Base-by-base conservation (phyloP, 2,888 invertebrate species). In the Zygothrica quintamaculata region DNA sequence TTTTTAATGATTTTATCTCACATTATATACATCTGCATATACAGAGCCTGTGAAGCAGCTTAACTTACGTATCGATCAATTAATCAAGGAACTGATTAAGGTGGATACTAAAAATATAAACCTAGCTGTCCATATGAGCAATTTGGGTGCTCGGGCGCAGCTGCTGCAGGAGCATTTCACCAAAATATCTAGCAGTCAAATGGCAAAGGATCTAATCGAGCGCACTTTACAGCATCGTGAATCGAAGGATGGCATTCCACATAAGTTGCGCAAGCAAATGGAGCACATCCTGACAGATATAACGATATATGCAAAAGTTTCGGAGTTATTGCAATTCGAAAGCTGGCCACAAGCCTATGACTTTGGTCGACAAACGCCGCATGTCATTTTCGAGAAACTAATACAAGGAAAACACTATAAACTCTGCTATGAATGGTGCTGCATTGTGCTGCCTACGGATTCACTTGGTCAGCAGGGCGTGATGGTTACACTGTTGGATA, bases 351-450 rank as follows among this genome's bases (percentile, higher is more conserved):
- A 91, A 37, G 92, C 93, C 16, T 94, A 93, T 71, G 92, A 90
- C 48, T 89, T 90, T 55, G 89, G 89, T 1, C 64, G 88, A 0
- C 88, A 89, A 57, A 88, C 88, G 0, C 91, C 91, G 1, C 88
- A 87, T 52, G 69, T 74, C 4, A 89, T 90, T 34, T 88, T 89
- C 12, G 88, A 90, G 61, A 87, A 85, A 56, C 65, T 90, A 34
- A 55, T 90, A 42, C 77, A 80, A 25, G 58, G 74, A n/a, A 78
- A 79, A 6, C 74, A 88, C 8, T 91, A 85, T 66, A 93, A 94
- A 74, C 84, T 95, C 1, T 94, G 95, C 71, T 91, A 95, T 42
- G 93, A 94, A 64, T 96, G 95, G 94, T 93, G 95, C 7, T 93
- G 94, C 42, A 92, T 93, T 7, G 94, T 95, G 68, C 76, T 85